Percentiles rank a stretch among this genome's conserved stretches.
Evolutionary conservation across 2,797 vertebrate species (phyloP).

Genomic region (Diplodus sargus): DNA sequence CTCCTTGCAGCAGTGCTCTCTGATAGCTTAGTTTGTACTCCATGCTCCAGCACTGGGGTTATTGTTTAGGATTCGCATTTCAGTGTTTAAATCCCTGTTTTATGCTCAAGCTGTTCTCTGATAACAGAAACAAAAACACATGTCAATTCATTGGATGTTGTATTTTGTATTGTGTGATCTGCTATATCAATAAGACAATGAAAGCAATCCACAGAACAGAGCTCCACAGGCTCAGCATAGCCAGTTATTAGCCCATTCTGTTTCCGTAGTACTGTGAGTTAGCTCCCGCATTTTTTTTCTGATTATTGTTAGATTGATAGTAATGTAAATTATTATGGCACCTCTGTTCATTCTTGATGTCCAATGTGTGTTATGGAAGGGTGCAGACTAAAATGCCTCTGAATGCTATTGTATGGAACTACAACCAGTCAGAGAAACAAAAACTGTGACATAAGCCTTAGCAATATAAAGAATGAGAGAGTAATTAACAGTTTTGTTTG

Average conservation of each 20-base stretch:
- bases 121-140: background rate
- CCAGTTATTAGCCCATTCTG: background rate
- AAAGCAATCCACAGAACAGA: background rate
- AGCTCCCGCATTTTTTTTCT: too few species aligned
- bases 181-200: background rate
- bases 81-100: slow-evolving; percentile 14
- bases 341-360: too few species aligned
- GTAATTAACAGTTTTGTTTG: too few species aligned
- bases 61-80: slow-evolving; percentile 2
- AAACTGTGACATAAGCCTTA: too few species aligned
- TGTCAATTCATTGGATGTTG: background rate
- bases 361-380: too few species aligned
- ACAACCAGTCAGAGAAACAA: too few species aligned
- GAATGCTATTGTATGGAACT: too few species aligned
- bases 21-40: background rate
- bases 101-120: background rate
- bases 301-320: too few species aligned
- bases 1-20: background rate
- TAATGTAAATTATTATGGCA: too few species aligned
- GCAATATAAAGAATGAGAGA: too few species aligned
- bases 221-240: background rate
- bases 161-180: slow-evolving; percentile 1
- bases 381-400: too few species aligned
- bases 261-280: background rate
- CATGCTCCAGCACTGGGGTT: background rate